These are phyloP conservation scores for Nemurella pictetii DNA, from an alignment of 2,888 invertebrate genomes.

Conservation along the genomic window DNA sequence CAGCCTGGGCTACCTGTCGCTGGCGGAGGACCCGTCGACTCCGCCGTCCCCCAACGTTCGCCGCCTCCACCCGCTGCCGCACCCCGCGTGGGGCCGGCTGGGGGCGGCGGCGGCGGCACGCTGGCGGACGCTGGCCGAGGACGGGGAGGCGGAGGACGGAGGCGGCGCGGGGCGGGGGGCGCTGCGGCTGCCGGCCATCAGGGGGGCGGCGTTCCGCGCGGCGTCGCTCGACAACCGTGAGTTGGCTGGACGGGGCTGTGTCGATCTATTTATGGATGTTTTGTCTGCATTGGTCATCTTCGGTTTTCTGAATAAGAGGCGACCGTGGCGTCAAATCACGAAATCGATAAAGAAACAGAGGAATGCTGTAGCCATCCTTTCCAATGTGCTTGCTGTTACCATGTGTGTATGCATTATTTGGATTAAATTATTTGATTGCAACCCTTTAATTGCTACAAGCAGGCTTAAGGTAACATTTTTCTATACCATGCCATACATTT, in stretches of 20 bases:
- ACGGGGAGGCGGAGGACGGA: neutral
- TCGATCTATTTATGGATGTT: neutral
- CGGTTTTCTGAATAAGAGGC: too few relatives aligned
- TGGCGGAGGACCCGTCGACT: conserved; percentile 19
- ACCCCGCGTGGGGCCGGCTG: conserved; percentile 2
- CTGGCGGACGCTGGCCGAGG: conserved; percentile 29
- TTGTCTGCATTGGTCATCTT: neutral
- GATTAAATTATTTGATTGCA: too few relatives aligned
- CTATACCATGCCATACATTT: too few relatives aligned
- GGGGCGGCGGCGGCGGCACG: neutral
- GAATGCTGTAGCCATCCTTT: too few relatives aligned
- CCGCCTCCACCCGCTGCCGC: conserved; percentile 26
- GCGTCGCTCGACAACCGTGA: conserved; percentile 41
- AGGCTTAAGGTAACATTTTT: too few relatives aligned
- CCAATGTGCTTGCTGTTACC: too few relatives aligned
- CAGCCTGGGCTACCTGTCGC: conserved; percentile 14
- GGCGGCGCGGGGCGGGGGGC: neutral
- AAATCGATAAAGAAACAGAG: too few relatives aligned
- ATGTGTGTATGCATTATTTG: too few relatives aligned
- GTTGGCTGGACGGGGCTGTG: neutral
- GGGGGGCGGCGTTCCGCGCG: conserved; percentile 28
- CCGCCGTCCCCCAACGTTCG: conserved; percentile 20
- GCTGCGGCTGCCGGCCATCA: conserved; percentile 19
- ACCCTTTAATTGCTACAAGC: too few relatives aligned
- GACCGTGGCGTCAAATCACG: too few relatives aligned